Base-by-base conservation (phyloP, 2,888 invertebrate genomes). In the Eilema depressum region DNA sequence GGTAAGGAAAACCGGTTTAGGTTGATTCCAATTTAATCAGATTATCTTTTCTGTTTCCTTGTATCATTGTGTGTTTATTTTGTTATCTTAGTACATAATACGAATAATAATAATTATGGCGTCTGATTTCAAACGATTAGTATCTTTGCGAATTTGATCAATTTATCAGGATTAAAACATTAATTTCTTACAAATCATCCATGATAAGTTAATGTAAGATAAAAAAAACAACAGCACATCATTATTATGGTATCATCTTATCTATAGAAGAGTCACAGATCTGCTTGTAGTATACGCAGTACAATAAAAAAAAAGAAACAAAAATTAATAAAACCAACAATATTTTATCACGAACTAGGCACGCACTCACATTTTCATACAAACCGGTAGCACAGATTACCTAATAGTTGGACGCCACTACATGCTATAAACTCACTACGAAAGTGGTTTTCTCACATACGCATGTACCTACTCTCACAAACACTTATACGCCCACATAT, bases 111-210 rank as follows among this genome's bases (percentile, higher is more conserved):
- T 56, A 23, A 56, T 56, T 23, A 56, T 23, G n/a, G n/a, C 56
- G 56, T 57, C 57, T 57, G 57, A 25, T 57, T 57, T 59, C n/a
- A 53, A 53, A n/a, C n/a, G 10, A 59, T 59, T 59, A 3, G 14
- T 59, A 23, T 25, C 12, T 17, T 59, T 59, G 7, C 5, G 23
- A 20, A 30, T 14, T 20, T 30, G 10, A 61, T 61, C 1, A 59
- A 30, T 61, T 33, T 17, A 30, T 61, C 61, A 61, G n/a, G 61
- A 26, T 61, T 61, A 61, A 61, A 30, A 30, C 30, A 30, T 30
- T 61, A 61, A 61, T 61, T 28, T 59, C 7, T 5, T n/a, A 53
- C 57, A 25, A 59, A 59, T 26, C 57, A 59, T 25, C 25, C 26
- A 26, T 1, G 26, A 59, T 61, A 61, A 61, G n/a, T 61, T 26